These are phyloP conservation scores for human (Homo sapiens) DNA, from an alignment of 2,113 vertebrate species.

Conservation along the genomic window GRCh38 chr6:76464001-76464500, in stretches of 20 bases:
- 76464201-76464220: not conserved
- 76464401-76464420: not conserved
- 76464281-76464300: not conserved
- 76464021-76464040: not conserved
- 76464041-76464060: not conserved
- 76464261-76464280: constrained; percentile 8
- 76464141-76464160: not conserved
- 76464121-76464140: not conserved
- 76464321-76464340: not conserved
- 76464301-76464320: not conserved
- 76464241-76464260: not conserved
- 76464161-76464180: not conserved
- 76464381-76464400: not conserved
- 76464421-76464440: not conserved
- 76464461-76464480: not conserved
- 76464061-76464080: not conserved
- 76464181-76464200: not conserved
- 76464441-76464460: not conserved
- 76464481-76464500: not conserved
- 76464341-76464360: not conserved
- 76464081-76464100: not conserved
- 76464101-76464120: not conserved
- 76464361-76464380: not conserved
- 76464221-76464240: not conserved
- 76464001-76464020: not conserved